A percentile compares a stretch with the other conserved stretches of the same genome.
Evolutionary conservation across 2,888 invertebrate genomes (phyloP).

Genomic region (Ctenicera cuprea): DNA sequence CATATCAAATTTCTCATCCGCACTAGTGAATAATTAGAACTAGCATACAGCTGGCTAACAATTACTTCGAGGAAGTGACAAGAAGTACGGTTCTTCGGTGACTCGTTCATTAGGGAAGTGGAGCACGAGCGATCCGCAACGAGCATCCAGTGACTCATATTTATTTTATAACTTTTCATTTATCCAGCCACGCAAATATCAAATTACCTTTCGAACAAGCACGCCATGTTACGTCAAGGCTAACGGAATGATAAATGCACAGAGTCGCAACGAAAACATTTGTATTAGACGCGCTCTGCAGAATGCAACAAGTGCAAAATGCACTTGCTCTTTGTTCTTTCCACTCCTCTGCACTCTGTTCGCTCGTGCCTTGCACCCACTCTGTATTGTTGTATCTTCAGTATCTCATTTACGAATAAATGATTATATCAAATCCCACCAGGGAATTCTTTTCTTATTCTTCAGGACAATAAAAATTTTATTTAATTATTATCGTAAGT

Average conservation of each 20-base stretch:
- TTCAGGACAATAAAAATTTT: no score
- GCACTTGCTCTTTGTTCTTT: constrained; percentile 22
- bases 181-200: constrained; percentile 30
- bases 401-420: neutral
- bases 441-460: no score
- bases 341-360: neutral
- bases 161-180: constrained; percentile 29
- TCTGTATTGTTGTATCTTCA: constrained; percentile 15
- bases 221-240: constrained; percentile 32
- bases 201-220: constrained; percentile 32
- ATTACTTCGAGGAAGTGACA: constrained; percentile 19
- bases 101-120: constrained; percentile 39
- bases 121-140: constrained; percentile 30
- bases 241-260: constrained; percentile 33
- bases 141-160: constrained; percentile 26
- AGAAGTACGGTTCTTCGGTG: constrained; percentile 1
- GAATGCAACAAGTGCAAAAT: constrained; percentile 23
- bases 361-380: constrained; percentile 16
- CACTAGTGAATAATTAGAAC: neutral
- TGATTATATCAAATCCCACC: no score
- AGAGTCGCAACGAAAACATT: constrained; percentile 17
- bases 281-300: constrained; percentile 12
- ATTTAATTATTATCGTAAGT: no score
- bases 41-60: neutral
- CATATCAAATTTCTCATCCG: neutral